Evolutionary conservation across 2,888 invertebrate species (phyloP), one percentile per base, ranked within the genome.

Genomic region (Stegophylla sp.): DNA sequence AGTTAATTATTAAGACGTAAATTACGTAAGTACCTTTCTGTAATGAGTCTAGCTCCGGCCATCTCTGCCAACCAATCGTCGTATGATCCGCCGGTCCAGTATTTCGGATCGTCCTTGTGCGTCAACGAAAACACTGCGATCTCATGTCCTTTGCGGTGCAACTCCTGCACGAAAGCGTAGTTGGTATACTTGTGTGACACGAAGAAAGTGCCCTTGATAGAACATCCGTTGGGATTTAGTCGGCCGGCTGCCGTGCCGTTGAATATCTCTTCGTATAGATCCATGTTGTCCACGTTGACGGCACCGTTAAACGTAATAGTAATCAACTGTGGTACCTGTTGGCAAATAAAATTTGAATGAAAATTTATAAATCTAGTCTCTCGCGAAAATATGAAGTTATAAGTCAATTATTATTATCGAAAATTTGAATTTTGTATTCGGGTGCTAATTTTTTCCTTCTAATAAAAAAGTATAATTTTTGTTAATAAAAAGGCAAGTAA

Each of bases 51-150:
- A 41, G 91, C 93, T 23, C 96, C 96, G 67, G 95, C 96, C 95
- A 96, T 96, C 87, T 96, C 96, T 83, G 96, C 96, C 63, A 95
- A 88, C 96, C 96, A 96, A 87, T 93, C 95, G 85, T 94, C 96
- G 87, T 96, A 95, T 81, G 90, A 91, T 66, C 96, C 96, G 83
- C 92, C 90, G 12, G 90, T 89, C 96, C 96, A 96, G 88, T 96
- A 96, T 85, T 93, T 91, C 34, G 96, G 95, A 85, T 95, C 94
- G 85, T 95, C 95, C 86, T 95, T 95, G 88, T 96, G 96, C 15
- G 96, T 96, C 77, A 97, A 88, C 2, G 96, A 96, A 88, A 96
- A 96, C 26, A 95, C 94, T 0, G 94, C 91, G 86, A 96, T 96
- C 88, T 96, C 96, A 86, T 96, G 96, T 66, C 96, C 96, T 83